Conservation (phyloP, 1,140 invertebrate genomes). For the Drosophila kurseongensis region DNA sequence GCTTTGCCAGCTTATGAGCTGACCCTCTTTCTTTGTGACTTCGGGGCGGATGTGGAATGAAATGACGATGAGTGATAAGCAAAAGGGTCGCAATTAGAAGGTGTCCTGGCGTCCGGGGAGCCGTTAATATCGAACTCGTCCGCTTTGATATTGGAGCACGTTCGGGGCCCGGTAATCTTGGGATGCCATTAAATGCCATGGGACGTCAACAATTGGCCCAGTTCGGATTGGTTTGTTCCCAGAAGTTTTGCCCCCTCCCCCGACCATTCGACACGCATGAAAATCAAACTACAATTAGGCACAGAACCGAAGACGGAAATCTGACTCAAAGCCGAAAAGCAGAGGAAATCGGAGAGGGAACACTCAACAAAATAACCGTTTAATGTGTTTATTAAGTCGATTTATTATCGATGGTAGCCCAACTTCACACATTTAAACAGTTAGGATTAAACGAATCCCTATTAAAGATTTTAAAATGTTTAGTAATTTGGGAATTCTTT, state of each 20-base stretch:
- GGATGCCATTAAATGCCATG: slow-evolving; percentile 65
- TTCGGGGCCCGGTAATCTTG: slow-evolving; percentile 59
- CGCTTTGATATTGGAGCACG: slow-evolving; percentile 59
- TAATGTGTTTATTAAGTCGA: too few relatives aligned
- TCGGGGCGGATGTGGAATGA: not conserved
- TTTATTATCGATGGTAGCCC: too few relatives aligned
- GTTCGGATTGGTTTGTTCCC: slow-evolving; percentile 29
- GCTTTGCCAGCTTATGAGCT: slow-evolving; percentile 28
- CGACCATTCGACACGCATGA: slow-evolving; percentile 73
- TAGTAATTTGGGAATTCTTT: too few relatives aligned
- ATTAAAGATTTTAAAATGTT: too few relatives aligned
- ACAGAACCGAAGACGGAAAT: slow-evolving; percentile 45
- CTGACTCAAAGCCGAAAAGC: slow-evolving; percentile 20
- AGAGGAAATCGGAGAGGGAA: not conserved
- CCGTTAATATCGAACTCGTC: slow-evolving; percentile 47
- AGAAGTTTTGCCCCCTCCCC: slow-evolving; percentile 32
- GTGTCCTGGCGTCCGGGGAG: slow-evolving; percentile 31
- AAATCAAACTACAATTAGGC: slow-evolving; percentile 81
- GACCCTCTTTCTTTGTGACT: slow-evolving; percentile 30
- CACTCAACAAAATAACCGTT: not conserved
- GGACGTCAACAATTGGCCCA: slow-evolving; percentile 46
- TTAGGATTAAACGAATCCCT: too few relatives aligned
- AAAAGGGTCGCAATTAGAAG: slow-evolving; percentile 76
- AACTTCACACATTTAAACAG: too few relatives aligned
- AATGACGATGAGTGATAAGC: slow-evolving; percentile 42